These are phyloP conservation scores for Chamaea fasciata DNA, from an alignment of 2,113 vertebrate genomes.

Conservation along the genomic window DNA sequence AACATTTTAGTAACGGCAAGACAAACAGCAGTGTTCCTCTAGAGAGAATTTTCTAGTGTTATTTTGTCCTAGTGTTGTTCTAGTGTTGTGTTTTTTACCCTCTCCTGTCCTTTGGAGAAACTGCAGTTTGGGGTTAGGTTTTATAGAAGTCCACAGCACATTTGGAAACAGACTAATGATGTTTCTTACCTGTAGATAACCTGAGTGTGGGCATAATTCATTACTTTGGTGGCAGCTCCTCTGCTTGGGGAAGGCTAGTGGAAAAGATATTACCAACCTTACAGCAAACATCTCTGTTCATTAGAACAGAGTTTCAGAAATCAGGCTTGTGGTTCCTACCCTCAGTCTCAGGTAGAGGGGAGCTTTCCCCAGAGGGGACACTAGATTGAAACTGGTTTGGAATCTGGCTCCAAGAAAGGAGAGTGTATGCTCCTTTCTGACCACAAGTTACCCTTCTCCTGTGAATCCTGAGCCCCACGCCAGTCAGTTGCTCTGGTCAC, in stretches of 20 bases:
- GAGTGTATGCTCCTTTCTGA: not conserved
- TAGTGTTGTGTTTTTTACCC: not conserved
- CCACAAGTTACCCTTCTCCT: not conserved
- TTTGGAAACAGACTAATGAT: not conserved
- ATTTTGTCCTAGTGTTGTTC: not conserved
- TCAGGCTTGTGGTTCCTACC: not conserved
- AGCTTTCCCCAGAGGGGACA: not conserved
- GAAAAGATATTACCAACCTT: not conserved
- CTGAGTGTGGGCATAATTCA: not conserved
- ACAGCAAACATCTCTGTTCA: not conserved
- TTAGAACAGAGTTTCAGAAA: not conserved
- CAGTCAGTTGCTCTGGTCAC: rapidly evolving
- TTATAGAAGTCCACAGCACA: not conserved
- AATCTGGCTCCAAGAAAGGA: not conserved
- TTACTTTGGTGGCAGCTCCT: not conserved
- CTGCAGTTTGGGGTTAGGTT: not conserved
- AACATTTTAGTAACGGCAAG: not conserved
- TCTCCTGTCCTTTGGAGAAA: not conserved
- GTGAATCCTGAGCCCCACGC: not conserved
- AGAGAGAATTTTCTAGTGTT: not conserved
- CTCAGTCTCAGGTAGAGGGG: not conserved
- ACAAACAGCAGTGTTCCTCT: not conserved
- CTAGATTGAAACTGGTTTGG: not conserved
- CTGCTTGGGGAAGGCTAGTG: not conserved
- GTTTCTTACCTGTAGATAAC: not conserved